Conservation (phyloP, 2,888 invertebrate species). For the Parnassius orleans region DNA sequence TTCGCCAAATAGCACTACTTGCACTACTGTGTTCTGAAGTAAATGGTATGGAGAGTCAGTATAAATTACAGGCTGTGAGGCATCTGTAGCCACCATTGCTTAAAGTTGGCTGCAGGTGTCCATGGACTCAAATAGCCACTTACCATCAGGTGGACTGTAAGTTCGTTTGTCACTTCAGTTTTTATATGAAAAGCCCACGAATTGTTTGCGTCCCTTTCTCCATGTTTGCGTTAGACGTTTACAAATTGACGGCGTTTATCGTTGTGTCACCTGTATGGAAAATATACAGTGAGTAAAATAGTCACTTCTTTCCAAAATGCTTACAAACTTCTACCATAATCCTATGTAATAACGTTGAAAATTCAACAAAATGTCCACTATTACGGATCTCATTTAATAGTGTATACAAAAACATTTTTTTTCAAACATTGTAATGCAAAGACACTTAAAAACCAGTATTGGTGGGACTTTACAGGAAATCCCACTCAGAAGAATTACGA, state of each 20-base stretch:
- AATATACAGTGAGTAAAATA: constrained; percentile 4
- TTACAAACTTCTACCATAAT: not conserved
- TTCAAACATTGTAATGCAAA: not conserved
- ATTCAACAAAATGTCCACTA: not conserved
- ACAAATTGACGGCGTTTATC: constrained; percentile 19
- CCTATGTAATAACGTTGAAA: not conserved
- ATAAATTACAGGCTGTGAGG: no score
- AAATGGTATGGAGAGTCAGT: no score
- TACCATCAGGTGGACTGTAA: no score
- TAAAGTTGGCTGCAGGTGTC: no score
- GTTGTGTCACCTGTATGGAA: constrained; percentile 12
- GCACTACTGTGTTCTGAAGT: no score
- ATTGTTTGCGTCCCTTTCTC: not conserved
- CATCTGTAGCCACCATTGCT: no score
- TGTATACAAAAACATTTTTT: not conserved
- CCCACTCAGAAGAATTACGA: not conserved
- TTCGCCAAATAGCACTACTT: no score
- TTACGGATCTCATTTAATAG: not conserved
- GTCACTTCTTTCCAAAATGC: not conserved
- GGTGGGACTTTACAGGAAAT: not conserved
- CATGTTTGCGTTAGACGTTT: constrained; percentile 9
- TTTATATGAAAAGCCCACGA: no score
- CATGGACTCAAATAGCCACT: no score
- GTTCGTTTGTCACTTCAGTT: no score
- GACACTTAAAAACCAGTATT: constrained; percentile 3